phyloP scores from a whole-genome alignment of 1,140 invertebrate species.

The Drosophila teissieri region DNA sequence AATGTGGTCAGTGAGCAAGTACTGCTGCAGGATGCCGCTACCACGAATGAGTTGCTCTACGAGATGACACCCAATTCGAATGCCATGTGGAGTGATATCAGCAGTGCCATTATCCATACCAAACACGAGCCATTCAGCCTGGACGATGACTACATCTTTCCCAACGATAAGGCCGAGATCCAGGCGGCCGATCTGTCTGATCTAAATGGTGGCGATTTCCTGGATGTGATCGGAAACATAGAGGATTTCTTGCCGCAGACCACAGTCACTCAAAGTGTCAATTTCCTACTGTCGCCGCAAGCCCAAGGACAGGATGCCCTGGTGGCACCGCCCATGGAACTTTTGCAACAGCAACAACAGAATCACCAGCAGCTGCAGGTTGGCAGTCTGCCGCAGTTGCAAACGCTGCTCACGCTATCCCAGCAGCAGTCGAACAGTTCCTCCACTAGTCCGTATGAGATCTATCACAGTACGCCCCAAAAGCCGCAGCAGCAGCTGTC shows the following conservation, averaged over 20 bases:
- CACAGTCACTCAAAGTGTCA: conserved; percentile 83
- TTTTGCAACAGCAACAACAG: conserved; percentile 82
- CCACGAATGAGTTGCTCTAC: conserved; percentile 56
- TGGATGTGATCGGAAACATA: conserved; percentile 92
- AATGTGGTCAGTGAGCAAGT: conserved; percentile 55
- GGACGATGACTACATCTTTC: conserved; percentile 95
- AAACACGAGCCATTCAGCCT: conserved; percentile 89
- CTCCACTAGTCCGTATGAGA: conserved; percentile 84
- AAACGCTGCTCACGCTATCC: conserved; percentile 50
- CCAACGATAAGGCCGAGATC: conserved; percentile 94
- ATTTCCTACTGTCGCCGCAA: conserved; percentile 83
- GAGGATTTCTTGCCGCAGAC: conserved; percentile 90
- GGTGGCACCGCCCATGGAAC: conserved; percentile 73
- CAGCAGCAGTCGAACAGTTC: conserved; percentile 64
- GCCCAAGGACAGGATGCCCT: conserved; percentile 73
- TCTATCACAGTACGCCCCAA: conserved; percentile 84
- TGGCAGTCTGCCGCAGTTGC: conserved; percentile 52
- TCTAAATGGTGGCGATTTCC: conserved; percentile 91
- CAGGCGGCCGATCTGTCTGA: conserved; percentile 94
- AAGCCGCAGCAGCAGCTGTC: conserved; percentile 70
- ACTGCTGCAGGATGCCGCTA: conserved; percentile 51
- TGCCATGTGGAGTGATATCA: conserved; percentile 84
- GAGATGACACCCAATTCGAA: conserved; percentile 77
- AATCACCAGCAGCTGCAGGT: conserved; percentile 66
- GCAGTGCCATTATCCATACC: conserved; percentile 81